Evolutionary conservation across 2,113 vertebrate species (phyloP), one percentile per base, ranked within the genome.

Genomic region (Typhlomys cinereus): DNA sequence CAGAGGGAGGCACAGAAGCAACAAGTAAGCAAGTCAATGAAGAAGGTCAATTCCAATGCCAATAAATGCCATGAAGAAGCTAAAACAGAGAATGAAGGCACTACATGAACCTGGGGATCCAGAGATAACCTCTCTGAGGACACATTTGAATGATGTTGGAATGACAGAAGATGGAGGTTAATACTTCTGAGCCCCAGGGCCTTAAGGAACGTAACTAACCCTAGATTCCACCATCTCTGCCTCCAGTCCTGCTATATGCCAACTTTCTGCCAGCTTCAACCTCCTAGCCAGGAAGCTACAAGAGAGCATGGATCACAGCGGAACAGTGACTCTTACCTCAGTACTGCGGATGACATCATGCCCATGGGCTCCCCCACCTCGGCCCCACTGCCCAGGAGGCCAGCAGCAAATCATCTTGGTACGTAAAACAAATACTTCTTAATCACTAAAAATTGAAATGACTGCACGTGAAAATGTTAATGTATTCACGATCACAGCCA

Each of bases 381-480:
- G n/a, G 9, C 50, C 62, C 39, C 62, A 48, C 44, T 18, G 4
- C 27, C 59, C 79, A 34, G 57, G 69, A 89, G 71, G 87, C 82
- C 67, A 29, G 64, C 74, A 94, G 88, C 95, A 95, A 94, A 95
- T 95, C 95, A 95, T 80, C 48, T 79, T 84, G 92, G 96, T 78
- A 95, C 95, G 97, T 95, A 97, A 97, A 96, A 97, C 96, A 97
- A 97, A 97, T 97, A 97, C 89, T 96, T 97, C 96, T 96, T 97
- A 97, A 97, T 97, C 96, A 96, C 95, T 94, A 96, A 97, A 97
- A 97, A 96, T 90, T 95, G 96, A 96, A 97, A 97, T 96, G 96
- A 96, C 97, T 97, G 97, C 95, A 96, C 88, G 92, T 93, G 96
- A 97, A 97, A 97, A 97, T 97, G 97, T 97, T 97, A 97, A 97